phyloP scores from a whole-genome alignment of 53 echinoderm and acorn worm genomes.

The Astropecten irregularis region DNA sequence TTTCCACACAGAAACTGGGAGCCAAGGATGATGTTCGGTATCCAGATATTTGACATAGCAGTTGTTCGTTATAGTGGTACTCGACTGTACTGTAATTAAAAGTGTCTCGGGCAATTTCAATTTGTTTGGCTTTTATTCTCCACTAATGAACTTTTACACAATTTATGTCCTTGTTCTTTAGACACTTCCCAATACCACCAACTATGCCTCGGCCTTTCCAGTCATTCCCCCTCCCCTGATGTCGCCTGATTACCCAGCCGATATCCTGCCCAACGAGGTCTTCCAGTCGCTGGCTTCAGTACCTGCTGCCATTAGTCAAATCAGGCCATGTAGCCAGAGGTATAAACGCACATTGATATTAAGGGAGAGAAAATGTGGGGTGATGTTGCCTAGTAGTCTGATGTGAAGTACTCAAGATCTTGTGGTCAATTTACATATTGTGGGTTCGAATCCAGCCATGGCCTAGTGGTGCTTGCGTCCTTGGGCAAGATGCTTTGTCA shows the following conservation, averaged over 20 bases:
- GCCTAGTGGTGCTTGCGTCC: no score
- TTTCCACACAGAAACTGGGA: no score
- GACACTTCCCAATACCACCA: not conserved
- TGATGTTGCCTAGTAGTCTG: not conserved
- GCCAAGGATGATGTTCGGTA: no score
- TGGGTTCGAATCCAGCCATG: no score
- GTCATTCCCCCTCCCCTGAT: slow-evolving; percentile 2
- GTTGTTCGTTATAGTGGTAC: no score
- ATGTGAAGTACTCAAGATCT: not conserved
- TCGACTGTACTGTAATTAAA: no score
- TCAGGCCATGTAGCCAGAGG: not conserved
- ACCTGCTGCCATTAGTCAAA: not conserved
- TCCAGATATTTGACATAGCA: no score
- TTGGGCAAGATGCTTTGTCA: no score
- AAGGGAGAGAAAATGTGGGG: not conserved
- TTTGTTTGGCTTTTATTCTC: no score
- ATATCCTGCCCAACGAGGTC: slow-evolving; percentile 21
- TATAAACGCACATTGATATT: not conserved
- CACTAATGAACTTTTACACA: no score
- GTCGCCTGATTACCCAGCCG: slow-evolving; percentile 28
- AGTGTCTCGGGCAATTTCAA: no score
- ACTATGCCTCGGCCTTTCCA: slow-evolving; percentile 1
- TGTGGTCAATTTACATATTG: no score
- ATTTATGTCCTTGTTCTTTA: not conserved
- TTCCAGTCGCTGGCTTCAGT: not conserved